Evolutionary conservation across 2,113 vertebrate genomes (phyloP), one percentile per base, ranked within the genome.

Genomic region (Colius striatus): DNA sequence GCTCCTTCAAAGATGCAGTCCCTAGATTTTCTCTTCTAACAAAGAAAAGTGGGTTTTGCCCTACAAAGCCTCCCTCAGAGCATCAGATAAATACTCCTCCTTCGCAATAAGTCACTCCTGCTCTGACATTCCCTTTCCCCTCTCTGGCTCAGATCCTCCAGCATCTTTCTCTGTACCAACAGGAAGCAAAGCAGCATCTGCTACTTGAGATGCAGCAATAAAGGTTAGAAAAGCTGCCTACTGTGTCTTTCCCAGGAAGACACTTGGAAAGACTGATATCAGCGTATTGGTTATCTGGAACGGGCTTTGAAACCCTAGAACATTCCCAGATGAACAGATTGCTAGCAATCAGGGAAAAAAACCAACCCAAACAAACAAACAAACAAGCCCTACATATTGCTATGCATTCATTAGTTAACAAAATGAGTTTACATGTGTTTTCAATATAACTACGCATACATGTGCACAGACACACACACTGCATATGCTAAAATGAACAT

Each of bases 111-210:
- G 25, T 41, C 26, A 5, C 48, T 41, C 38, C 72, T 47, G 67
- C 58, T 60, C 53, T 4, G 3, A 14, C 34, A 8, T 5, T 34
- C 47, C 82, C 73, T 48, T 8, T 54, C 3, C 30, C 48, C 29
- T 29, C 17, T 4, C 16, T 3, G 3, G 43, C 13, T 8, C 89
- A 27, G 29, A 32, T 51, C 27, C 58, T 76, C 32, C 71, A 79
- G 84, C 66, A 61, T 26, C 87, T 22, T 41, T 68, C 53, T 36
- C 22, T 3, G 51, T 14, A 27, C 7, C 78, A 68, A 3, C 3
- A 10, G 53, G 43, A 22, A 34, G 84, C 61, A 63, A 81, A 84
- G 73, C 90, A 94, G 84, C 90, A 89, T 20, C 74, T 94, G 84
- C 55, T 78, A 11, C 87, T 27, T 10, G 21, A 89, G 78, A 36